A percentile compares a stretch with the other conserved stretches of the same genome.
Conservation (phyloP, 2,888 invertebrate species). For the Nymphalis c-album region DNA sequence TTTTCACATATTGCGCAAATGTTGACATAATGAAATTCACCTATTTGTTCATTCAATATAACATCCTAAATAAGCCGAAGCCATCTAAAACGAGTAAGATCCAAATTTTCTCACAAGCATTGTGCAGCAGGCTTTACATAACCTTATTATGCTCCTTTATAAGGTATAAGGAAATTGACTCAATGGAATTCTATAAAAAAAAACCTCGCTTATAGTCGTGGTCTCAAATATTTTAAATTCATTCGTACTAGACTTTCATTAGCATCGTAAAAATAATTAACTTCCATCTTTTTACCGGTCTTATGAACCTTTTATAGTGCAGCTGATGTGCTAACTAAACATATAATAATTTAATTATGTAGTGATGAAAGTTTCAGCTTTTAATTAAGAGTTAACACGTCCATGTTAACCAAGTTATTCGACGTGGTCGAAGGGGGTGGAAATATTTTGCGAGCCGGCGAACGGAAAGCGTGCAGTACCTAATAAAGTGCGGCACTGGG, state of each 20-base stretch:
- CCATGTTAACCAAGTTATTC: not conserved
- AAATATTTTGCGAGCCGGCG: conserved; percentile 14
- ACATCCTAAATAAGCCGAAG: conserved; percentile 62
- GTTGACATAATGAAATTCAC: conserved; percentile 47
- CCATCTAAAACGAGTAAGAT: conserved; percentile 58
- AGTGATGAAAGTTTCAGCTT: not conserved
- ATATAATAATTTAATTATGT: not conserved
- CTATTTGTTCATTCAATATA: conserved; percentile 64
- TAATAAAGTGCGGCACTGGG: conserved; percentile 60
- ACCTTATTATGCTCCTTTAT: conserved; percentile 78
- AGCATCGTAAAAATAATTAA: not conserved
- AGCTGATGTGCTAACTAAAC: not conserved
- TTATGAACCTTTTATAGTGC: not conserved
- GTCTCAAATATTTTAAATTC: conserved; percentile 72
- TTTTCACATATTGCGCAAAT: conserved; percentile 36
- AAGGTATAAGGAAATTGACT: conserved; percentile 80
- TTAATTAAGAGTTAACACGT: conserved; percentile 8
- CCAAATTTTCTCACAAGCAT: conserved; percentile 67
- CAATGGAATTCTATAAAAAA: conserved; percentile 80
- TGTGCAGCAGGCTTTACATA: conserved; percentile 76
- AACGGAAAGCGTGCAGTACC: conserved; percentile 31
- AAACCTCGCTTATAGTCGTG: conserved; percentile 75
- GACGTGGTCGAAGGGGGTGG: not conserved
- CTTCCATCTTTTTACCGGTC: too few relatives aligned
- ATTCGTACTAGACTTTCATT: conserved; percentile 52